phyloP scores from a whole-genome alignment of 92 coral and sea anemone species.

The Bergia puertoricense region DNA sequence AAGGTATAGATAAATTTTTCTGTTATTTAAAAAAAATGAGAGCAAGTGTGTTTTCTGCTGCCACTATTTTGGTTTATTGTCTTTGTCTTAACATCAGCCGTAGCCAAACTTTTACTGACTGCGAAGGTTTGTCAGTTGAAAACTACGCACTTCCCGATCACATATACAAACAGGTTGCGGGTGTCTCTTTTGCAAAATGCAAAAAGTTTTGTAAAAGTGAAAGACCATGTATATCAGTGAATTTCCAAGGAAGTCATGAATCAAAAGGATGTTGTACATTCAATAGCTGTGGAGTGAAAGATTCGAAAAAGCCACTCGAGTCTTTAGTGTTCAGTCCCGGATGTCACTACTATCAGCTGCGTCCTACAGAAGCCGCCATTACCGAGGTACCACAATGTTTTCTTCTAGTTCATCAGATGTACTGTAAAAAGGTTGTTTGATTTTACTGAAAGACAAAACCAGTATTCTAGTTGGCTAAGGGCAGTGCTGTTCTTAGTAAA shows the following conservation, averaged over 20 bases:
- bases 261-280: constrained; percentile 11
- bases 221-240: constrained; percentile 17
- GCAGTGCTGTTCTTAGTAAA: too few species aligned
- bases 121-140: not conserved
- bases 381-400: too few species aligned
- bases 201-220: constrained; percentile 19
- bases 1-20: too few species aligned
- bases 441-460: too few species aligned
- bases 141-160: constrained; percentile 3
- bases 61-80: too few species aligned
- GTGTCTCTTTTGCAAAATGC: not conserved
- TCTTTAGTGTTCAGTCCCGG: constrained; percentile 12
- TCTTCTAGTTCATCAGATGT: too few species aligned
- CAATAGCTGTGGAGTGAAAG: constrained; percentile 20
- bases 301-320: not conserved
- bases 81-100: too few species aligned
- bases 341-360: not conserved
- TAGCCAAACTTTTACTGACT: too few species aligned
- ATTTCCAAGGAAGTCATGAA: not conserved
- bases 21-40: too few species aligned
- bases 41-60: too few species aligned
- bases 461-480: too few species aligned
- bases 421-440: too few species aligned
- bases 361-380: constrained; percentile 1
- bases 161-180: not conserved